Percentiles rank a stretch among this genome's conserved stretches.
These are phyloP conservation scores for Phymorhynchus buccinoides DNA, from an alignment of 1,140 invertebrate species.

Conservation along the genomic window DNA sequence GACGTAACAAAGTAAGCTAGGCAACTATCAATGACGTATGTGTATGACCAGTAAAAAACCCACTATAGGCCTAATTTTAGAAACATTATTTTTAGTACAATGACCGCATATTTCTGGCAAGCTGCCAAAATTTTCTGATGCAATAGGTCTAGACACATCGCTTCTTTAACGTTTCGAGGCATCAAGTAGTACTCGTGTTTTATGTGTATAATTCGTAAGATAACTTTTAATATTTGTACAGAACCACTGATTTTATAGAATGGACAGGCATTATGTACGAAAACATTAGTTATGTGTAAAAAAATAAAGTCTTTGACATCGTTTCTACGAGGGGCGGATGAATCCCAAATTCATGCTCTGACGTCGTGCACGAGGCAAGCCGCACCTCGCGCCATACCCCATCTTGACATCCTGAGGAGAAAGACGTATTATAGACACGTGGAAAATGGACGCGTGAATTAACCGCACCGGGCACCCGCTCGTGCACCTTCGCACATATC, in stretches of 20 bases:
- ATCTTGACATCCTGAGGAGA: neutral
- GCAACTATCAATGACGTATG: neutral
- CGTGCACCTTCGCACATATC: slow-evolving; percentile 40
- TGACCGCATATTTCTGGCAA: neutral
- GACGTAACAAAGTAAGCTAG: neutral
- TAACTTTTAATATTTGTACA: neutral
- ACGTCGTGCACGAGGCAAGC: neutral
- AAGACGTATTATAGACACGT: neutral
- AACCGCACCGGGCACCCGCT: slow-evolving; percentile 38
- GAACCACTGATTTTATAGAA: neutral
- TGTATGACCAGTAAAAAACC: neutral
- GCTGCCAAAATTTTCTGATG: slow-evolving; percentile 33
- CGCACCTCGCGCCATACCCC: neutral
- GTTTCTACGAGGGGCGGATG: neutral
- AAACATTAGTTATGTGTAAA: neutral
- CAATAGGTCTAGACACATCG: neutral
- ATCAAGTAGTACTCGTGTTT: neutral
- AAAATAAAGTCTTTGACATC: too few relatives aligned
- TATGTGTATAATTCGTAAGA: neutral
- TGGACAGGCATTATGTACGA: neutral
- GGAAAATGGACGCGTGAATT: slow-evolving; percentile 38
- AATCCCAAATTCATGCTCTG: neutral
- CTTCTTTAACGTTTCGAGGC: neutral
- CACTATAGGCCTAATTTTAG: neutral
- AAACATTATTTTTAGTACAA: slow-evolving; percentile 4